Percentiles rank a stretch among this genome's conserved stretches.
Evolutionary conservation across 2,888 invertebrate genomes (phyloP).

Genomic region (Chloroclysta siterata): DNA sequence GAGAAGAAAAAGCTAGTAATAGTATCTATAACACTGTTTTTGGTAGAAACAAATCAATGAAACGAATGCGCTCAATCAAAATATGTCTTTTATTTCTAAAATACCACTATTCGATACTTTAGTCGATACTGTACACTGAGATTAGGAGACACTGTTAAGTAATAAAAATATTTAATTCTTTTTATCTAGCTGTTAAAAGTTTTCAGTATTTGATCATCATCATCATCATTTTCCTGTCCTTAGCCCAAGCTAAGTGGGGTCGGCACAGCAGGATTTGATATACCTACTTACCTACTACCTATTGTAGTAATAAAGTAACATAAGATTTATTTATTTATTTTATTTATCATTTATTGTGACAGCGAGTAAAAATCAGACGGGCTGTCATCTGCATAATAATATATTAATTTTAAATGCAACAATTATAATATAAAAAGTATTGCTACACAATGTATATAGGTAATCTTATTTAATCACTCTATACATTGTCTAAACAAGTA

Average conservation of each 20-base stretch:
- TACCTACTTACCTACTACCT: too few relatives aligned
- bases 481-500: background rate
- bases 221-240: too few relatives aligned
- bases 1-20: slow-evolving; percentile 79
- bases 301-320: too few relatives aligned
- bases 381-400: background rate
- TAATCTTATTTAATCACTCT: background rate
- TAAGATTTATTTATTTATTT: too few relatives aligned
- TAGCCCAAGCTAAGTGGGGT: too few relatives aligned
- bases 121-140: slow-evolving; percentile 4
- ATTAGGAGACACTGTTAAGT: background rate
- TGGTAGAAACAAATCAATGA: slow-evolving; percentile 18
- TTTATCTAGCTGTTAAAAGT: background rate
- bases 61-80: slow-evolving; percentile 27
- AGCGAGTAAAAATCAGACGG: too few relatives aligned
- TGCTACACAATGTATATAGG: background rate
- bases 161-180: background rate
- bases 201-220: too few relatives aligned
- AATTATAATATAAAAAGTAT: background rate
- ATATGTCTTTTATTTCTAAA: slow-evolving; percentile 40
- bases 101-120: background rate
- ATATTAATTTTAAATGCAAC: slow-evolving; percentile 17
- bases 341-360: too few relatives aligned
- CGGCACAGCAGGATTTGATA: too few relatives aligned
- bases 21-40: background rate